These are phyloP conservation scores for Chromis chromis DNA, from an alignment of 2,797 vertebrate species.

Conservation along the genomic window DNA sequence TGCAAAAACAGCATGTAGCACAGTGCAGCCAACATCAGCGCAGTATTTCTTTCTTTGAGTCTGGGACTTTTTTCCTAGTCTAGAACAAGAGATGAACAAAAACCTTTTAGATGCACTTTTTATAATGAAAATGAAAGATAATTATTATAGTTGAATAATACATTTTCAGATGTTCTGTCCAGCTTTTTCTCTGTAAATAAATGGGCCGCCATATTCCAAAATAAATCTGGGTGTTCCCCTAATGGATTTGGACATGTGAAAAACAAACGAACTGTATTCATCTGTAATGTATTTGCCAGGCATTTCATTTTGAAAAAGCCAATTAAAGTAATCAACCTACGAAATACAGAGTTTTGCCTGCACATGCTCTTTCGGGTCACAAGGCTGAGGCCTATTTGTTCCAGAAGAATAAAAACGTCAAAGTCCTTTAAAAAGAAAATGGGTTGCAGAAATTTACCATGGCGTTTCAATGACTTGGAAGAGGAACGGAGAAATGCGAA, in stretches of 20 bases:
- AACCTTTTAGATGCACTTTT: not conserved
- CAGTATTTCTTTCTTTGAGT: constrained; percentile 10
- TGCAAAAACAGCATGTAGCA: constrained; percentile 39
- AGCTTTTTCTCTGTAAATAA: constrained; percentile 21
- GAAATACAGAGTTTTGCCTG: constrained; percentile 16
- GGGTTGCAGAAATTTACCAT: constrained; percentile 42
- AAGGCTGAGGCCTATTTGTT: constrained; percentile 40
- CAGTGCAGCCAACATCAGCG: constrained; percentile 22
- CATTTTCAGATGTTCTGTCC: constrained; percentile 14
- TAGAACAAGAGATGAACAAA: not conserved
- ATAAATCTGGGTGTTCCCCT: constrained; percentile 22
- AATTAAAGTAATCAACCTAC: constrained; percentile 35
- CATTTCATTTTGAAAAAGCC: constrained; percentile 17
- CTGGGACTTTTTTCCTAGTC: constrained; percentile 7
- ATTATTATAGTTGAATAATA: not conserved
- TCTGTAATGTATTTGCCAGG: constrained; percentile 11
- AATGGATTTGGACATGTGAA: constrained; percentile 20
- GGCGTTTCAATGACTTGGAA: constrained; percentile 45
- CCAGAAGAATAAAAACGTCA: constrained; percentile 57
- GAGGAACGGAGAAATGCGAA: constrained; percentile 41
- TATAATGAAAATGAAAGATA: constrained; percentile 2
- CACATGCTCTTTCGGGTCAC: constrained; percentile 20
- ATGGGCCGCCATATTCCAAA: constrained; percentile 3
- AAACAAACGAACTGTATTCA: constrained; percentile 10
- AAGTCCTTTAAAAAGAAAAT: constrained; percentile 43